Conservation (phyloP, 2,888 invertebrate species). For the Drosophila testacea region DNA sequence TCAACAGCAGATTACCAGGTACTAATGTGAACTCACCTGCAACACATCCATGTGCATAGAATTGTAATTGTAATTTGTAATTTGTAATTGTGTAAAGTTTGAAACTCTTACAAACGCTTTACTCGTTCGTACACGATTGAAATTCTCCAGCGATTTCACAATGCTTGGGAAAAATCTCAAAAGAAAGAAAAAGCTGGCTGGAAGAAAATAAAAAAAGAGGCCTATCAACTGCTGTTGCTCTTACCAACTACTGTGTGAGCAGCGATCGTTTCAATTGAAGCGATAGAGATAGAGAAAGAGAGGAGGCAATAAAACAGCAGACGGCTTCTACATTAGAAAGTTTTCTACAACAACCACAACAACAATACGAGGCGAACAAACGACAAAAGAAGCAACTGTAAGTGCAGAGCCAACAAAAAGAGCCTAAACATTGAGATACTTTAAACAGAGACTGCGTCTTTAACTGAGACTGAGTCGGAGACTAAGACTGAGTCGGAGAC, state of each 20-base stretch:
- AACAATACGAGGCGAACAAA: constrained; percentile 45
- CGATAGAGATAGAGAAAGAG: constrained; percentile 16
- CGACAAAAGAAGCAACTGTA: constrained; percentile 73
- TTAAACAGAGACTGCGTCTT: constrained; percentile 50
- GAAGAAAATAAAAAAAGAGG: constrained; percentile 46
- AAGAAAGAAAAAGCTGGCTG: constrained; percentile 63
- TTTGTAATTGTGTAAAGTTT: constrained; percentile 18
- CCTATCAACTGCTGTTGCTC: constrained; percentile 46
- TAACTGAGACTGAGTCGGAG: constrained; percentile 24
- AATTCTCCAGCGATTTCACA: constrained; percentile 57
- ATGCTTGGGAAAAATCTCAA: constrained; percentile 67
- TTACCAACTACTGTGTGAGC: constrained; percentile 49
- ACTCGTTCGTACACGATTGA: constrained; percentile 34
- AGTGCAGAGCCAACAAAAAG: constrained; percentile 64
- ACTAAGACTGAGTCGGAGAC: constrained; percentile 29
- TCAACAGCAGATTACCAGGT: constrained; percentile 37
- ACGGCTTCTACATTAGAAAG: constrained; percentile 80
- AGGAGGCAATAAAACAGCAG: constrained; percentile 42
- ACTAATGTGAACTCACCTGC: constrained; percentile 48
- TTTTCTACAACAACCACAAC: constrained; percentile 60
- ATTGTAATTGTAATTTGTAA: constrained; percentile 41
- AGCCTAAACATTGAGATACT: constrained; percentile 63
- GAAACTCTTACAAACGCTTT: constrained; percentile 39
- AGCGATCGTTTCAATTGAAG: constrained; percentile 61
- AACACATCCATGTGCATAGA: constrained; percentile 34